Conservation (phyloP, 1,140 invertebrate species). For the Cepaea nemoralis region DNA sequence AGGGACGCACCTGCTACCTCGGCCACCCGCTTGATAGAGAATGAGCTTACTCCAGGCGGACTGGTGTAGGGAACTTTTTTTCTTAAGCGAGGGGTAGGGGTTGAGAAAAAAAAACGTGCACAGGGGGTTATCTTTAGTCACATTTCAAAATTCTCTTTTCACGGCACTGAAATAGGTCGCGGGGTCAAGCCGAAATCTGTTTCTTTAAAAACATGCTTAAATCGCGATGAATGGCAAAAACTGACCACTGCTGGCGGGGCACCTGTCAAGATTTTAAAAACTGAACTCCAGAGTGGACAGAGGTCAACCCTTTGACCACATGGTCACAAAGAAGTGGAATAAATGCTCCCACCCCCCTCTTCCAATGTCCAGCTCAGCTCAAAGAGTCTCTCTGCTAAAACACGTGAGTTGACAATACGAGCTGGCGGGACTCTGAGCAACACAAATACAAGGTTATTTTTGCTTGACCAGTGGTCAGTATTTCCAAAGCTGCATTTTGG, state of each 20-base stretch:
- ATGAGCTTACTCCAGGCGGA: too few species aligned
- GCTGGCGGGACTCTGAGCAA: not conserved
- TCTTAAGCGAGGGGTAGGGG: too few species aligned
- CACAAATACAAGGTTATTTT: constrained; percentile 8
- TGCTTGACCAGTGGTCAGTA: constrained; percentile 33
- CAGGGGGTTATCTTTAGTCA: not conserved
- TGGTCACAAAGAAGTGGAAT: constrained; percentile 12
- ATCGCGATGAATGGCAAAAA: constrained; percentile 24
- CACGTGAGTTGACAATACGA: constrained; percentile 29
- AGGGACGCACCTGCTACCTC: too few species aligned
- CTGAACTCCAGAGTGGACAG: not conserved
- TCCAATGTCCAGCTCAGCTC: not conserved
- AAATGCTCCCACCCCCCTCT: not conserved
- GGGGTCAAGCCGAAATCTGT: constrained; percentile 2
- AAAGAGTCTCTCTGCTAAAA: constrained; percentile 15
- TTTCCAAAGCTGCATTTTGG: constrained; percentile 22
- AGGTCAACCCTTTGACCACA: constrained; percentile 27
- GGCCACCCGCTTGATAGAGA: too few species aligned
- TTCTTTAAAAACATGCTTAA: constrained; percentile 34
- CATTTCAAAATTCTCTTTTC: constrained; percentile 24
- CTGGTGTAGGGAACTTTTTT: too few species aligned
- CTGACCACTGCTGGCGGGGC: constrained; percentile 28
- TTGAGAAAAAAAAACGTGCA: not conserved
- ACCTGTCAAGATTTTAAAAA: constrained; percentile 35
- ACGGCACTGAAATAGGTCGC: not conserved